Base-by-base conservation (phyloP, 2,888 invertebrate species). In the Anoplius nigerrimus region DNA sequence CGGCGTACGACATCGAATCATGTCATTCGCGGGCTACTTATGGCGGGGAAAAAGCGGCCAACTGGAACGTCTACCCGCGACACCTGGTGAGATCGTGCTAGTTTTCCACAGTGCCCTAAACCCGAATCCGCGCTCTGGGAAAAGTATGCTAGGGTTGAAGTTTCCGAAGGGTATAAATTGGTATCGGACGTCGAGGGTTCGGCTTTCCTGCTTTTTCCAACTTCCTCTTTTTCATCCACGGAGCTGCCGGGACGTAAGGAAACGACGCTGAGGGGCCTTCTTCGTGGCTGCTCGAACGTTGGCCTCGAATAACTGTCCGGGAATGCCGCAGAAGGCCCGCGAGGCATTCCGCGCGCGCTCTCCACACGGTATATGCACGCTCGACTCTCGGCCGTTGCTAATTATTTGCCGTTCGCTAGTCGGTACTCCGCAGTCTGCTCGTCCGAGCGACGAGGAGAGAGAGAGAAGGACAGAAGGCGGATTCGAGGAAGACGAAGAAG, bases 221-320 rank as follows among this genome's bases (percentile, higher is more conserved):
- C 18, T 18, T 21, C 11, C 1, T 56, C n/a, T 55, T 16, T 34
- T 16, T 34, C 3, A n/a, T 21, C n/a, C 16, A 22, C 72, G 66
- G 61, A 72, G 58, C 61, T 66, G 62, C 69, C 72, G 69, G 66
- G 60, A 27, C 27, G 27, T 27, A 27, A 27, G 27, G 27, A 27
- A 6, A 34, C 34, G 34, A 34, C 34, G 34, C 34, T 5, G 11
- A 34, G 34, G 34, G 34, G 34, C 34, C 34, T 34, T 34, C 34
- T 34, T 6, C 34, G 34, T 34, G 34, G 34, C 34, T 52, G 59
- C 71, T 74, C 78, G 81, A 81, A 71, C 78, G 78, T 78, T 80
- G 84, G 84, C 84, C 83, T 84, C 84, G 84, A 81, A 79, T 84
- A 84, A 83, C 82, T 83, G 84, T 80, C 79, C 75, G 75, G 75